Evolutionary conservation across 2,113 vertebrate species (phyloP).

Genomic region (Zootoca vivipara): DNA sequence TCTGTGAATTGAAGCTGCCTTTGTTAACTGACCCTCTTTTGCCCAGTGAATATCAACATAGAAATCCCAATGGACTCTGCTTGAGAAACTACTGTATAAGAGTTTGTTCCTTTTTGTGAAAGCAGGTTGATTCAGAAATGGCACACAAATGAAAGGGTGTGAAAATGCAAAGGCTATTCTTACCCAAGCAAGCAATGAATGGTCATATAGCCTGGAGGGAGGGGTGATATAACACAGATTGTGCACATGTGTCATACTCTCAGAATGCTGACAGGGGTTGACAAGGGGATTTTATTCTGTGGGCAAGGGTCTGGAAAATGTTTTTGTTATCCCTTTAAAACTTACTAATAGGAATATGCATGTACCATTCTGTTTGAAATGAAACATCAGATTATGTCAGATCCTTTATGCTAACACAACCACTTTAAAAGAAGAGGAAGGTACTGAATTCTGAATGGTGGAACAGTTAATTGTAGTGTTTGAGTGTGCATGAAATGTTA

Average conservation of each 20-base stretch:
- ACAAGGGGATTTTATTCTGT: conserved; percentile 68
- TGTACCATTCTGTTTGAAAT: conserved; percentile 61
- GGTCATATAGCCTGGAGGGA: conserved; percentile 63
- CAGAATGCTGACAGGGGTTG: conserved; percentile 54
- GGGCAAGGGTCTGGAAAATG: conserved; percentile 60
- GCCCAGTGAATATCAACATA: conserved; percentile 76
- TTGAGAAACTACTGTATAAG: conserved; percentile 79
- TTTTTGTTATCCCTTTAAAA: conserved; percentile 63
- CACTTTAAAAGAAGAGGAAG: conserved; percentile 15
- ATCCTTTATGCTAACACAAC: conserved; percentile 3
- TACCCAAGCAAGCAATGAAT: conserved; percentile 80
- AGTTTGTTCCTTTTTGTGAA: conserved; percentile 72
- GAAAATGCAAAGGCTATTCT: conserved; percentile 80
- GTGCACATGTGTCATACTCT: conserved; percentile 66
- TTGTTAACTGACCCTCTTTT: conserved; percentile 73
- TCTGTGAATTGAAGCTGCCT: conserved; percentile 73
- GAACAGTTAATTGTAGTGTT: conserved; percentile 24
- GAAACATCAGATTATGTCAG: conserved; percentile 39
- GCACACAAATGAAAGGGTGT: conserved; percentile 78
- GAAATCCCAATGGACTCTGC: conserved; percentile 75
- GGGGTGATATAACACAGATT: conserved; percentile 63
- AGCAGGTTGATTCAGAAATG: conserved; percentile 77
- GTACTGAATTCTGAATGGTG: conserved; percentile 22
- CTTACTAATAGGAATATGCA: conserved; percentile 66
- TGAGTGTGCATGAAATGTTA: conserved; percentile 16